Evolutionary conservation across 2,113 vertebrate genomes (phyloP).

Genomic region (Xenopus laevis): DNA sequence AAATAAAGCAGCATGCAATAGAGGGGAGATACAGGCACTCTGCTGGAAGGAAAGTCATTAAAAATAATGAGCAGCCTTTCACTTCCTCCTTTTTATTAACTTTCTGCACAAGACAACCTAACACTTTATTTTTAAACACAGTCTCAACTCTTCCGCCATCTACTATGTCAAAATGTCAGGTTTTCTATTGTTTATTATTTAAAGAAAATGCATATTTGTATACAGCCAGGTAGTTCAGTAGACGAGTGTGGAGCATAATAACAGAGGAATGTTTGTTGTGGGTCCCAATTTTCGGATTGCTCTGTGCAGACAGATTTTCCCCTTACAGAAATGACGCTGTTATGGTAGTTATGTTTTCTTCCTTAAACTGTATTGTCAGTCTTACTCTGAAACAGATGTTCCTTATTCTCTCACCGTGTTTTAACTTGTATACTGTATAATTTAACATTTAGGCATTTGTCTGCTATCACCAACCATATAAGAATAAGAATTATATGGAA

Average conservation of each 20-base stretch:
- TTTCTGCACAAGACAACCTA: slow-evolving; percentile 65
- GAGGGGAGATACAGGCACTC: slow-evolving; percentile 68
- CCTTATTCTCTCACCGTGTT: not conserved
- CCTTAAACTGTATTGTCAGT: not conserved
- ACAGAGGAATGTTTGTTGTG: slow-evolving; percentile 2
- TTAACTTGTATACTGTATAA: no score
- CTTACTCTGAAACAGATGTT: not conserved
- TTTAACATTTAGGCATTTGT: no score
- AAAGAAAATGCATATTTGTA: not conserved
- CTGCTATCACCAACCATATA: no score
- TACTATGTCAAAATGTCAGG: slow-evolving; percentile 40
- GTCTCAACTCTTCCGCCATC: slow-evolving; percentile 58
- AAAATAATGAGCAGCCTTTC: slow-evolving; percentile 80
- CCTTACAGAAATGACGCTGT: not conserved
- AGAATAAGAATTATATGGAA: no score
- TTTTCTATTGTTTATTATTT: slow-evolving; percentile 18
- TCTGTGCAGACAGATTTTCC: not conserved
- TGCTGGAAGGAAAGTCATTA: slow-evolving; percentile 79
- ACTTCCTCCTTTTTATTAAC: slow-evolving; percentile 73
- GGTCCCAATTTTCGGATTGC: not conserved
- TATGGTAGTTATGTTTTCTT: not conserved
- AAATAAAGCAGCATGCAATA: slow-evolving; percentile 67
- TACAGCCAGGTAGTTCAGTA: slow-evolving; percentile 7
- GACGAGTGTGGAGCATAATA: not conserved
- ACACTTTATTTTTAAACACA: slow-evolving; percentile 62